A percentile compares a stretch with the other conserved stretches of the same genome.
phyloP scores from a whole-genome alignment of 2,888 invertebrate species.

The Dendrolimus houi region DNA sequence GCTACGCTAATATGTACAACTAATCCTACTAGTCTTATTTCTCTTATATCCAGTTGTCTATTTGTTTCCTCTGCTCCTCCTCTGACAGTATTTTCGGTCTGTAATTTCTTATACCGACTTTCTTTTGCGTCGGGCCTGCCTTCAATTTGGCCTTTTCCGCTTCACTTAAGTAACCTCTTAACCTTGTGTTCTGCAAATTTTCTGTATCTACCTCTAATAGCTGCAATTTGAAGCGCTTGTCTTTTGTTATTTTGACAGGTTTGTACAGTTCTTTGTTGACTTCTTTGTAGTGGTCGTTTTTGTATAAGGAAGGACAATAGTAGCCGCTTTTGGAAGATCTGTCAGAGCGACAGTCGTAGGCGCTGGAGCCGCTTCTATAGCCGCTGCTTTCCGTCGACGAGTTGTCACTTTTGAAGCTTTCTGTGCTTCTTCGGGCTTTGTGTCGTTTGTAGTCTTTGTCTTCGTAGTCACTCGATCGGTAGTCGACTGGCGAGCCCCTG shows the following conservation, averaged over 20 bases:
- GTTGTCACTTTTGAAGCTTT: slow-evolving; percentile 64
- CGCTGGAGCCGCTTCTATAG: slow-evolving; percentile 63
- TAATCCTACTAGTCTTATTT: slow-evolving; percentile 58
- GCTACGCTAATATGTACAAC: slow-evolving; percentile 65
- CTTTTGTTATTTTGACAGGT: slow-evolving; percentile 68
- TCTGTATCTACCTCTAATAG: slow-evolving; percentile 56
- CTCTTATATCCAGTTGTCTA: slow-evolving; percentile 81
- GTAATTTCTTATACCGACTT: slow-evolving; percentile 81
- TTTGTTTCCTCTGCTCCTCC: slow-evolving; percentile 69
- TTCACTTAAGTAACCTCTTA: slow-evolving; percentile 54
- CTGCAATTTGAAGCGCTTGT: slow-evolving; percentile 61
- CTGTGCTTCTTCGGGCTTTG: slow-evolving; percentile 50
- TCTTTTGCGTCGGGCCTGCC: slow-evolving; percentile 53
- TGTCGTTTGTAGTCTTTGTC: slow-evolving; percentile 43
- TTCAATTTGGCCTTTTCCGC: slow-evolving; percentile 66
- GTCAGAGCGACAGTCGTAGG: slow-evolving; percentile 58
- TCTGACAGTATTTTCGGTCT: slow-evolving; percentile 82
- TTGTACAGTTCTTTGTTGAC: slow-evolving; percentile 66
- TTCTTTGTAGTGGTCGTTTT: slow-evolving; percentile 69
- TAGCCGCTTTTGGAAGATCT: slow-evolving; percentile 59
- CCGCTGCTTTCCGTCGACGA: slow-evolving; percentile 67
- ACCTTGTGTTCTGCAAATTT: slow-evolving; percentile 44
- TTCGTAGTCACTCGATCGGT: slow-evolving; percentile 39
- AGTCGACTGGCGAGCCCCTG: slow-evolving; percentile 35
- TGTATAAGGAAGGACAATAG: slow-evolving; percentile 64